Evolutionary conservation across 2,113 vertebrate species (phyloP).

Genomic region (Pituophis catenifer): DNA sequence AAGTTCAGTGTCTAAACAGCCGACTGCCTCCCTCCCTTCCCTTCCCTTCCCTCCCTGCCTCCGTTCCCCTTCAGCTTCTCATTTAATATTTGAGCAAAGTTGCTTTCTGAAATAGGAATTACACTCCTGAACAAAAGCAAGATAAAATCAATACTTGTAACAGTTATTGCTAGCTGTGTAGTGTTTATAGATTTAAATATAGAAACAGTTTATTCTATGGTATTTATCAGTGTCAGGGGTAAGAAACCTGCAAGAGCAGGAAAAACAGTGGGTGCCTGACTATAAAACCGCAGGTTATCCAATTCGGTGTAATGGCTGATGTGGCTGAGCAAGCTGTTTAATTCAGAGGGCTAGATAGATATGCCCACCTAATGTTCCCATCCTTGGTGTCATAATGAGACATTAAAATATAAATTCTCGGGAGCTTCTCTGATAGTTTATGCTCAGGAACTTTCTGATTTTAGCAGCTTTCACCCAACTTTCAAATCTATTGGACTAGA

Average conservation of each 20-base stretch:
- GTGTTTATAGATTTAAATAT: conserved; percentile 65
- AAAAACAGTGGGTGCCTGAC: conserved; percentile 55
- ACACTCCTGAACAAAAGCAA: conserved; percentile 49
- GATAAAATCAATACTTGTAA: conserved; percentile 64
- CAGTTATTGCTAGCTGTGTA: conserved; percentile 60
- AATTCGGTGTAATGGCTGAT: conserved; percentile 44
- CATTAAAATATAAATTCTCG: conserved; percentile 34
- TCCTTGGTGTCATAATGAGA: conserved; percentile 37
- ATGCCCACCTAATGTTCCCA: conserved; percentile 37
- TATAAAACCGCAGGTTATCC: conserved; percentile 56
- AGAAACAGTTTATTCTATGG: conserved; percentile 58
- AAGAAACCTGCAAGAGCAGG: conserved; percentile 48
- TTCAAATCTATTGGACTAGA: not conserved
- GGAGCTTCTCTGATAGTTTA: conserved; percentile 1
- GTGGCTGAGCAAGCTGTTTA: conserved; percentile 52
- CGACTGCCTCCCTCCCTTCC: not conserved
- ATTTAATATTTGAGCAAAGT: conserved; percentile 62
- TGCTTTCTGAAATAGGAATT: conserved; percentile 57
- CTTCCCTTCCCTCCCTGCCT: not conserved
- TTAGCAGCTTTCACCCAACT: not conserved
- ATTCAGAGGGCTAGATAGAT: conserved; percentile 26
- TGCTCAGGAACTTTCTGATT: not conserved
- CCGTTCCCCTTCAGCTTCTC: conserved; percentile 34
- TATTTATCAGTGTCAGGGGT: conserved; percentile 61
- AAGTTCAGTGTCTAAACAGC: conserved; percentile 35